Percentiles rank a stretch among this genome's conserved stretches.
phyloP scores from a whole-genome alignment of 2,797 vertebrate genomes.

The Dermochelys coriacea region DNA sequence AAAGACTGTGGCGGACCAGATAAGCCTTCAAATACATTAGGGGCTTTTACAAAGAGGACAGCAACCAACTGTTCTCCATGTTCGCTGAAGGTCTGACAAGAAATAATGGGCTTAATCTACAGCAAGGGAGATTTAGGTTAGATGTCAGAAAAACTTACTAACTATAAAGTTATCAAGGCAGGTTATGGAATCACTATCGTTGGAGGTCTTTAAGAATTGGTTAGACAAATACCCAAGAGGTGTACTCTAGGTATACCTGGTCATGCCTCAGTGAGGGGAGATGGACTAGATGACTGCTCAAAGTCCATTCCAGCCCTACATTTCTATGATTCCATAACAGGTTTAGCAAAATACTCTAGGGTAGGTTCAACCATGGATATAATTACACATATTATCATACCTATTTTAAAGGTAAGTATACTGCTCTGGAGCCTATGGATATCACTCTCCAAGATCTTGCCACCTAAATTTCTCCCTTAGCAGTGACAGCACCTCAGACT shows the following conservation, averaged over 20 bases:
- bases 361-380: neutral
- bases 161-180: neutral
- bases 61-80: neutral
- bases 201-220: neutral
- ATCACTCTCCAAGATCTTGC: neutral
- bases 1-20: too few species aligned
- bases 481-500: neutral
- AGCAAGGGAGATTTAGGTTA: neutral
- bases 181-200: neutral
- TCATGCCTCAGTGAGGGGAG: neutral
- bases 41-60: neutral
- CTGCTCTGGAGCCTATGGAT: neutral
- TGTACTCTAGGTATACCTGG: neutral
- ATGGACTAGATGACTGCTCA: too few species aligned
- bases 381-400: neutral
- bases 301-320: too few species aligned
- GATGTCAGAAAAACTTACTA: neutral
- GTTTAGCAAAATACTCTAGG: neutral
- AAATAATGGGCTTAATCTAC: neutral
- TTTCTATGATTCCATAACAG: neutral
- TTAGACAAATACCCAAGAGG: neutral
- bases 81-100: neutral
- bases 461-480: neutral
- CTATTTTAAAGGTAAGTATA: neutral
- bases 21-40: too few species aligned